Evolutionary conservation across 2,113 vertebrate genomes (phyloP), one percentile per base, ranked within the genome.

Genomic region (Chaetops frenatus): DNA sequence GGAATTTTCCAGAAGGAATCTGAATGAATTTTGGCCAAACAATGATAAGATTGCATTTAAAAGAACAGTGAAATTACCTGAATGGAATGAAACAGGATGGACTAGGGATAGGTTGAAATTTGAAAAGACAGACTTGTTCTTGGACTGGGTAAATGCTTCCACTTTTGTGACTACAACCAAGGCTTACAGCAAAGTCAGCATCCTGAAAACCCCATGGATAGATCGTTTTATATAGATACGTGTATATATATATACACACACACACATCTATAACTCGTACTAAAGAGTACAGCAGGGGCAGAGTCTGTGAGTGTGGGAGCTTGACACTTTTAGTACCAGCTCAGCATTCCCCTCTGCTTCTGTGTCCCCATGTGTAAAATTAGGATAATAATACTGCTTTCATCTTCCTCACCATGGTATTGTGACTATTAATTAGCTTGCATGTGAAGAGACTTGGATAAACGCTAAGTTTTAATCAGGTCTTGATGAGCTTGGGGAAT

Each of bases 301-400:
- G 66, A 35, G 45, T 36, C 62, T 85, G 28, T 35, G 70, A 69
- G 42, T 35, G 61, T 80, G 70, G 66, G 66, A 94, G 53, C 23
- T 66, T 40, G 62, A 81, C 78, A 57, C 53, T 72, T 70, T 48
- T 62, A 79, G 29, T 35, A 87, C 42, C 48, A 92, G 19, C 51
- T 91, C 69, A 92, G 53, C 73, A 61, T 89, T 86, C 70, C 36
- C 28, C 58, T 91, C 73, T 38, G 17, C 54, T 76, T 73, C 89
- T 91, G 15, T 82, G 57, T 21, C 70, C 78, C 70, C 38, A 47
- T 38, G 70, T 91, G 91, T 92, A 95, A 96, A 94, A 94, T 91
- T 72, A 92, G 44, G 87, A 77, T 91, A 87, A 94, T 91, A 94
- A 95, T 89, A 76, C 50, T 66, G 40, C 57, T 89, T 92, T 95